Evolutionary conservation across 2,113 vertebrate species (phyloP).

Genomic region (Myiozetetes cayanensis): DNA sequence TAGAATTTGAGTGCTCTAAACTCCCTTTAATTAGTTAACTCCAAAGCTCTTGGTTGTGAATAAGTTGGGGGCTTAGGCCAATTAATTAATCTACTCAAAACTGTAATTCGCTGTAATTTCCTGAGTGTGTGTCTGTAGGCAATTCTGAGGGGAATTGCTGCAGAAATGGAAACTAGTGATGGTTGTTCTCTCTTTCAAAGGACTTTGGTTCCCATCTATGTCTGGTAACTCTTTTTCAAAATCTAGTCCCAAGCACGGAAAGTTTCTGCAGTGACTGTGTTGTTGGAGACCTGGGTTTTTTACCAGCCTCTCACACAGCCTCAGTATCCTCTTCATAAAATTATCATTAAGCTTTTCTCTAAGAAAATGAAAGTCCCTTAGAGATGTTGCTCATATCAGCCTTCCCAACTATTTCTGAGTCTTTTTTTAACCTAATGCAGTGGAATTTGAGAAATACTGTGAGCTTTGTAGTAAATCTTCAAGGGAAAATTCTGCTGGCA

Average conservation of each 20-base stretch:
- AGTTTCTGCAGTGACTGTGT: not conserved
- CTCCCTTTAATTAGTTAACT: not conserved
- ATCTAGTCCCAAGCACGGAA: not conserved
- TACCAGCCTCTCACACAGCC: not conserved
- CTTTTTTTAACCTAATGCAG: not conserved
- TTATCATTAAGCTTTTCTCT: not conserved
- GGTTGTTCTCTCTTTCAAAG: not conserved
- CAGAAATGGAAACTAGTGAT: not conserved
- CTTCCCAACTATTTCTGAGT: not conserved
- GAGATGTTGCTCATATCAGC: not conserved
- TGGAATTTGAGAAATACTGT: not conserved
- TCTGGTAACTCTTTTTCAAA: not conserved
- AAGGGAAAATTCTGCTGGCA: not conserved
- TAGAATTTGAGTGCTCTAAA: not conserved
- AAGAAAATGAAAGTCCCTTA: not conserved
- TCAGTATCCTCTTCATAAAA: not conserved
- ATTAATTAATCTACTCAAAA: constrained; percentile 12
- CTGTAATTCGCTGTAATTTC: not conserved
- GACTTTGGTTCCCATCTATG: not conserved
- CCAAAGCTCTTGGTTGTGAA: not conserved
- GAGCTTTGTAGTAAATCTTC: not conserved
- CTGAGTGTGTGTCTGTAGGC: not conserved
- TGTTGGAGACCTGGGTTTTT: not conserved
- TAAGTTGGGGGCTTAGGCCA: not conserved
- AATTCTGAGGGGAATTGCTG: not conserved